Percentiles rank a stretch among this genome's conserved stretches.
Conservation (phyloP, 2,113 vertebrate species). For the Mohoua ochrocephala region DNA sequence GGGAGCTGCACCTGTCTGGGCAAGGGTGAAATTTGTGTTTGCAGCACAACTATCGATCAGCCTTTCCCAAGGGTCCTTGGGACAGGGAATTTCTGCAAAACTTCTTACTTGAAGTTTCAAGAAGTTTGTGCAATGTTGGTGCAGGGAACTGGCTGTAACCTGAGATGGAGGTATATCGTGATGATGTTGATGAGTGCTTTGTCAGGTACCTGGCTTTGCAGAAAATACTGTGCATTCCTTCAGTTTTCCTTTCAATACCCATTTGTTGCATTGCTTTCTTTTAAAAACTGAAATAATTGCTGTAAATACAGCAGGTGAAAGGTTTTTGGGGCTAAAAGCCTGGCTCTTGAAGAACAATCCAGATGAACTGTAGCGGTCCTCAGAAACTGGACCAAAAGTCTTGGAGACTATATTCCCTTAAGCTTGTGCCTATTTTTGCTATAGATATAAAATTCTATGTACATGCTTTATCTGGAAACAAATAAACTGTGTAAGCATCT, state of each 20-base stretch:
- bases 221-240: not conserved
- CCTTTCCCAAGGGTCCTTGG: not conserved
- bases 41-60: not conserved
- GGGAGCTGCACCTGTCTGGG: constrained; percentile 7
- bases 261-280: not conserved
- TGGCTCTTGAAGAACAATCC: not conserved
- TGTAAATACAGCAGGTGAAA: not conserved
- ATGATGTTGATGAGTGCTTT: not conserved
- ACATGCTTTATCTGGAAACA: not conserved
- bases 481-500: not conserved
- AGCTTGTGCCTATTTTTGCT: not conserved
- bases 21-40: not conserved
- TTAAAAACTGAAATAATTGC: not conserved
- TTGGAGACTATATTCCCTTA: not conserved
- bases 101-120: not conserved
- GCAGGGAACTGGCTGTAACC: not conserved
- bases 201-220: not conserved
- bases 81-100: not conserved
- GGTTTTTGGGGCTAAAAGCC: not conserved
- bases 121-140: not conserved
- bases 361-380: not conserved
- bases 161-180: not conserved
- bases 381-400: not conserved
- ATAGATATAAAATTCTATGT: not conserved
- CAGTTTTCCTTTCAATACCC: not conserved